Conservation (phyloP, 1,140 invertebrate genomes). For the Drosophila ohnishii region DNA sequence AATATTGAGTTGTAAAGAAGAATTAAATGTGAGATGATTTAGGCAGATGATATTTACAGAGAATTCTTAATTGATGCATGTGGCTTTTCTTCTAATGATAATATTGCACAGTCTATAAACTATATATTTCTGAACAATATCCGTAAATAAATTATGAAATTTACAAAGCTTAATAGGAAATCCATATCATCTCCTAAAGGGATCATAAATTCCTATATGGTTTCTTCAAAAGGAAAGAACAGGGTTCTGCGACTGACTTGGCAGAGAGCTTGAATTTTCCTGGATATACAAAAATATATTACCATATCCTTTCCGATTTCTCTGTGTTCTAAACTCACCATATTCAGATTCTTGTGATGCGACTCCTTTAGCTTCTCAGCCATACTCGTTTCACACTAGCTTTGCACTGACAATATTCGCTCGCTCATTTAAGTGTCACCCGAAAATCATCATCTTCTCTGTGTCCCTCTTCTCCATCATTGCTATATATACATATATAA, state of each 20-base stretch:
- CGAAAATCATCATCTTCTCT: conserved; percentile 1
- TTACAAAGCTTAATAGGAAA: not conserved
- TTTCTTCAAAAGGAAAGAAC: not conserved
- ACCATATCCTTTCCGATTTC: not conserved
- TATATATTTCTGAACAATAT: not conserved
- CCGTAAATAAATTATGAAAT: not conserved
- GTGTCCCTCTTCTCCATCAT: conserved; percentile 8
- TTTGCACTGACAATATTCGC: conserved; percentile 11
- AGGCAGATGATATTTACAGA: not conserved
- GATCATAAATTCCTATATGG: not conserved
- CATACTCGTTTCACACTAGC: conserved; percentile 1
- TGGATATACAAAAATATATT: not conserved
- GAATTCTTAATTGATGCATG: too few relatives aligned
- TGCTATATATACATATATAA: not conserved
- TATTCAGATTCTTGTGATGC: not conserved
- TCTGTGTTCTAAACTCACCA: not conserved
- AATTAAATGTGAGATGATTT: not conserved
- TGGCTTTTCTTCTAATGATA: too few relatives aligned
- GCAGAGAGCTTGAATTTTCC: not conserved
- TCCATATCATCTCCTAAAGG: not conserved
- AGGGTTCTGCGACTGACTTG: too few relatives aligned
- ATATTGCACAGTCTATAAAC: not conserved
- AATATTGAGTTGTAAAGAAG: not conserved
- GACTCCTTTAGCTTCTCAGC: conserved; percentile 2
- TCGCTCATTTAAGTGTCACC: conserved; percentile 13